A percentile compares a stretch with the other conserved stretches of the same genome.
Evolutionary conservation across 1,140 invertebrate genomes (phyloP).

Genomic region (Diprion similis): DNA sequence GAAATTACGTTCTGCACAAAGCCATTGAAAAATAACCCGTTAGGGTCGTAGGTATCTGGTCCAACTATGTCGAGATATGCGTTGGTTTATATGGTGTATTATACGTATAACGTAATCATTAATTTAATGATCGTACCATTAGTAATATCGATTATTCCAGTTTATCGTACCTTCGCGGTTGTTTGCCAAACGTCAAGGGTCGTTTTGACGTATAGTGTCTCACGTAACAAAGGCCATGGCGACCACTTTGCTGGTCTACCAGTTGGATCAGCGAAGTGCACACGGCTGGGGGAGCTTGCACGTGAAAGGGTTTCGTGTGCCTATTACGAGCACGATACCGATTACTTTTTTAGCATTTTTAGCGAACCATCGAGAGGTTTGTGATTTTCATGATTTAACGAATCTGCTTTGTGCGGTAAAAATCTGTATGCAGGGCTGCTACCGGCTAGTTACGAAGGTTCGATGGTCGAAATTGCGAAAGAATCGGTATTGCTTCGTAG

Average conservation of each 20-base stretch:
- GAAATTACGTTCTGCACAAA: too few relatives aligned
- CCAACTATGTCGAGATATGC: too few relatives aligned
- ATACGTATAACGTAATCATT: neutral
- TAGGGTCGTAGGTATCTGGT: too few relatives aligned
- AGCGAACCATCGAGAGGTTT: too few relatives aligned
- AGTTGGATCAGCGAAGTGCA: neutral
- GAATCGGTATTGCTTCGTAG: too few relatives aligned
- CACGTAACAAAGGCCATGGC: slow-evolving; percentile 1
- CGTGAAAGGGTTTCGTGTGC: neutral
- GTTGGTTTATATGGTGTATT: too few relatives aligned
- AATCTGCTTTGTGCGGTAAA: too few relatives aligned
- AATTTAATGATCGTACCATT: neutral
- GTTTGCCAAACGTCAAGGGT: neutral
- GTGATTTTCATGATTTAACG: too few relatives aligned
- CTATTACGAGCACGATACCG: neutral
- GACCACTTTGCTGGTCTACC: slow-evolving; percentile 4
- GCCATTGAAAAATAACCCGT: too few relatives aligned
- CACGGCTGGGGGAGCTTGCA: neutral
- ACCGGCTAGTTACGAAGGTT: too few relatives aligned
- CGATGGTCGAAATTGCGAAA: too few relatives aligned
- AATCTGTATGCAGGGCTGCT: too few relatives aligned
- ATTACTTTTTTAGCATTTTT: neutral
- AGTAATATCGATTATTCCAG: neutral
- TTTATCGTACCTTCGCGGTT: neutral
- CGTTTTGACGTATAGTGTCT: neutral